Conservation (phyloP, 2,113 vertebrate genomes). For the Calyptommatus sinebrachiatus region DNA sequence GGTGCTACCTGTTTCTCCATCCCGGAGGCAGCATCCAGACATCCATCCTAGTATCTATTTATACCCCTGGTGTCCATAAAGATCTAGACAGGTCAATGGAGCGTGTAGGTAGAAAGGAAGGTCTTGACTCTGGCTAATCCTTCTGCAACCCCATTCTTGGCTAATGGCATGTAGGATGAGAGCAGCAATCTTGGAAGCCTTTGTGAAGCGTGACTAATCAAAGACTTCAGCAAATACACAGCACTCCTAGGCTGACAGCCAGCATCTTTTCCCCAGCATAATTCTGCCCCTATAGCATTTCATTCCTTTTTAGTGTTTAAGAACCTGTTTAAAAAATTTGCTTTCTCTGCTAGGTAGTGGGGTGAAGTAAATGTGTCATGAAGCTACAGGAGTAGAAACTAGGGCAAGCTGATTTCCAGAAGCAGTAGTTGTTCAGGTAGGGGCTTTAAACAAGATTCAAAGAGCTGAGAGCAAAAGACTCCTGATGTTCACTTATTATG, state of each 20-base stretch:
- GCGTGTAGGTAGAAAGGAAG: background rate
- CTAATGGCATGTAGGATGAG: background rate
- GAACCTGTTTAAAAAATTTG: background rate
- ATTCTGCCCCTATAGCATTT: background rate
- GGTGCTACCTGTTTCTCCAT: too few species aligned
- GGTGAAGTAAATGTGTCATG: background rate
- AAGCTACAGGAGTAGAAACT: background rate
- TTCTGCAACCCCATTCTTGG: background rate
- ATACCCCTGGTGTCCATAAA: too few species aligned
- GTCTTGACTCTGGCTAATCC: background rate
- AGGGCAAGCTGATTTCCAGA: background rate
- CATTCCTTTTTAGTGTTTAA: background rate
- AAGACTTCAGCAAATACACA: background rate
- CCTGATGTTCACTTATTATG: background rate
- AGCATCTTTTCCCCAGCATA: background rate
- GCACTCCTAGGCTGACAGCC: background rate
- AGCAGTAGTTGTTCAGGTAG: background rate
- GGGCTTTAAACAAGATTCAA: background rate
- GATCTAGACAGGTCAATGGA: background rate
- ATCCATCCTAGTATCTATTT: too few species aligned
- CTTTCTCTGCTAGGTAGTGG: background rate
- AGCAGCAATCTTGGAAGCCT: constrained; percentile 1
- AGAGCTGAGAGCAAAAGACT: background rate
- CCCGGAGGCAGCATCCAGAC: too few species aligned
- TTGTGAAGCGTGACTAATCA: constrained; percentile 7